These are phyloP conservation scores for Phalloptychus januarius DNA, from an alignment of 2,797 vertebrate genomes.

Conservation along the genomic window DNA sequence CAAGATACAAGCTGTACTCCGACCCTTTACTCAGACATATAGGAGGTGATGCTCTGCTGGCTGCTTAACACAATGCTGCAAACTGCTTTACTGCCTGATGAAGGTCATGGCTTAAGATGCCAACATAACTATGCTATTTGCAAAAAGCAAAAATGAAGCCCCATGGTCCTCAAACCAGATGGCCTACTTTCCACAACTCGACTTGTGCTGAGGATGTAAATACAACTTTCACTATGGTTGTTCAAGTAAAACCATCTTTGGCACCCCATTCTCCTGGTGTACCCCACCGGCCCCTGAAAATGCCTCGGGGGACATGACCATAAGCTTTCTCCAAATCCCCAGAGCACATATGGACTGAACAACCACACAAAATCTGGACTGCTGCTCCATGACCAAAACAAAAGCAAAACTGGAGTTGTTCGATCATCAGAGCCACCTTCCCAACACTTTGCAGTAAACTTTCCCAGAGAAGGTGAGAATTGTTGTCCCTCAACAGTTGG, in stretches of 20 bases:
- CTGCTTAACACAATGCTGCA: not conserved
- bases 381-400: not conserved
- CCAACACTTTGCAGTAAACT: not conserved
- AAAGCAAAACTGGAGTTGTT: not conserved
- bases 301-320: not conserved
- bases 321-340: not conserved
- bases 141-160: not conserved
- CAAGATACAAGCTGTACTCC: not conserved
- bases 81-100: not conserved
- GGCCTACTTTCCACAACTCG: not conserved
- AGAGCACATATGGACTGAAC: not conserved
- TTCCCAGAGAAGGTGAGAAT: not conserved
- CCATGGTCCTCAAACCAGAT: not conserved
- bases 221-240: not conserved
- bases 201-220: not conserved
- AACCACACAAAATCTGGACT: not conserved
- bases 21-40: not conserved
- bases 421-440: not conserved
- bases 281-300: not conserved
- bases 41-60: not conserved
- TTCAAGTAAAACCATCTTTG: not conserved
- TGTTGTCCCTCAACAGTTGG: not conserved
- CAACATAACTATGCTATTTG: not conserved
- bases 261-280: not conserved
- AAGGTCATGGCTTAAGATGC: not conserved